A percentile compares a stretch with the other conserved stretches of the same genome.
These are phyloP conservation scores for Cinclus cinclus DNA, from an alignment of 2,113 vertebrate genomes.

Conservation along the genomic window DNA sequence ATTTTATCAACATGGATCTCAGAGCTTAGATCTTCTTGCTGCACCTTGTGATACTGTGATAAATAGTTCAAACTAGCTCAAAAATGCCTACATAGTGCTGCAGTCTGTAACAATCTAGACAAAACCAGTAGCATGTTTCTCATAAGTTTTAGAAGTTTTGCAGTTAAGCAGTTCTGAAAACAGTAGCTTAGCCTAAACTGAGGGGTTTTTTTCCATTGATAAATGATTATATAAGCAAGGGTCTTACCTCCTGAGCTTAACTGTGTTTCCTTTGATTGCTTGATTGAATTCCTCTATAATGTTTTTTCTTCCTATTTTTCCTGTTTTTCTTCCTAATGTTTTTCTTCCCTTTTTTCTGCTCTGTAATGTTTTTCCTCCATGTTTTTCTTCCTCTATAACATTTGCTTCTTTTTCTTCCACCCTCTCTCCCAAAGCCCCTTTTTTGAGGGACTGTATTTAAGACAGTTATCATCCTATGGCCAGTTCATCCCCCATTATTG, in stretches of 20 bases:
- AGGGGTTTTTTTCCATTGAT: background rate
- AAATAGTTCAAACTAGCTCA: background rate
- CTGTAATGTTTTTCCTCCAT: no score
- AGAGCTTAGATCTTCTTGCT: background rate
- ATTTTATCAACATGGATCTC: background rate
- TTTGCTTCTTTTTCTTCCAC: background rate
- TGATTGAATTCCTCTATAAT: background rate
- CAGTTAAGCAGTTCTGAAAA: background rate
- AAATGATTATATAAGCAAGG: background rate
- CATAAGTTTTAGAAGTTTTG: background rate
- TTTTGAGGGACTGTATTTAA: background rate
- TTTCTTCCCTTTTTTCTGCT: no score
- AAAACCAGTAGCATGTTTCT: background rate
- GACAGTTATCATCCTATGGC: background rate
- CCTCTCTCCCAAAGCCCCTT: background rate
- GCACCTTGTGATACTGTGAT: background rate
- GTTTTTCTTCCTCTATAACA: background rate
- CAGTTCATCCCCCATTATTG: background rate
- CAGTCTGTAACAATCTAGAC: background rate
- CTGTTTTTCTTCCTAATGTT: no score
- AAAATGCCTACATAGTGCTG: background rate
- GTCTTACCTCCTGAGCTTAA: background rate
- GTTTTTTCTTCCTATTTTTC: background rate
- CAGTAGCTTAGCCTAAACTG: background rate
- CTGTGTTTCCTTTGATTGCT: background rate